These are phyloP conservation scores for Drosophila helvetica DNA, from an alignment of 2,888 invertebrate species.

Conservation along the genomic window DNA sequence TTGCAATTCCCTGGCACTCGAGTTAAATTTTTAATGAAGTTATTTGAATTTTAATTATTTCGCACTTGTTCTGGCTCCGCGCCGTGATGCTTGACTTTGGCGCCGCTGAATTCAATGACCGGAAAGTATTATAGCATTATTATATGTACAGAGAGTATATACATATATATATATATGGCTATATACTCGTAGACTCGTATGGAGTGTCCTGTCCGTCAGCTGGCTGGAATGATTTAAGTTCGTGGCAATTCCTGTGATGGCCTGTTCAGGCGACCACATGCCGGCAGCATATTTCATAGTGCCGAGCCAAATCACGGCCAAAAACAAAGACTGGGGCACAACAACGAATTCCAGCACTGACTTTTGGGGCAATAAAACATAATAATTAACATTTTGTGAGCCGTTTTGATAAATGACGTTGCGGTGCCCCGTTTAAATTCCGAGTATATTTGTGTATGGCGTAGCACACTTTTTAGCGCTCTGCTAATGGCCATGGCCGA, in stretches of 20 bases:
- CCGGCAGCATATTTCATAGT: slow-evolving; percentile 64
- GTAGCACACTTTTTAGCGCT: slow-evolving; percentile 70
- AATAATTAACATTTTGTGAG: slow-evolving; percentile 71
- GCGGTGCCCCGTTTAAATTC: slow-evolving; percentile 57
- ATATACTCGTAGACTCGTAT: neutral
- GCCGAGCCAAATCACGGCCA: slow-evolving; percentile 55
- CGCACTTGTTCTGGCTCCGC: slow-evolving; percentile 6
- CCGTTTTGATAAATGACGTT: slow-evolving; percentile 68
- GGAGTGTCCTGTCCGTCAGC: slow-evolving; percentile 18
- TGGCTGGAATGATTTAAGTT: slow-evolving; percentile 47
- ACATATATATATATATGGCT: slow-evolving; percentile 20
- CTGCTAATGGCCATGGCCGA: slow-evolving; percentile 59
- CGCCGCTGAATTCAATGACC: slow-evolving; percentile 51
- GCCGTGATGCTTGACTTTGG: slow-evolving; percentile 10
- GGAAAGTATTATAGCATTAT: slow-evolving; percentile 49
- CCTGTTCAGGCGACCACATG: slow-evolving; percentile 49
- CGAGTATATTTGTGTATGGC: slow-evolving; percentile 6
- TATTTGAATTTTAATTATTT: slow-evolving; percentile 53
- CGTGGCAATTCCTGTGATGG: slow-evolving; percentile 13
- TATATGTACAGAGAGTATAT: slow-evolving; percentile 2
- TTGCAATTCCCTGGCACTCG: slow-evolving; percentile 30
- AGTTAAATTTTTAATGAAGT: slow-evolving; percentile 54
- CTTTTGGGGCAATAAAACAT: slow-evolving; percentile 65
- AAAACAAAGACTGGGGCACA: neutral
- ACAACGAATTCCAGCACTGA: slow-evolving; percentile 17